phyloP scores from a whole-genome alignment of 2,797 vertebrate genomes.

The Spinus pinus region DNA sequence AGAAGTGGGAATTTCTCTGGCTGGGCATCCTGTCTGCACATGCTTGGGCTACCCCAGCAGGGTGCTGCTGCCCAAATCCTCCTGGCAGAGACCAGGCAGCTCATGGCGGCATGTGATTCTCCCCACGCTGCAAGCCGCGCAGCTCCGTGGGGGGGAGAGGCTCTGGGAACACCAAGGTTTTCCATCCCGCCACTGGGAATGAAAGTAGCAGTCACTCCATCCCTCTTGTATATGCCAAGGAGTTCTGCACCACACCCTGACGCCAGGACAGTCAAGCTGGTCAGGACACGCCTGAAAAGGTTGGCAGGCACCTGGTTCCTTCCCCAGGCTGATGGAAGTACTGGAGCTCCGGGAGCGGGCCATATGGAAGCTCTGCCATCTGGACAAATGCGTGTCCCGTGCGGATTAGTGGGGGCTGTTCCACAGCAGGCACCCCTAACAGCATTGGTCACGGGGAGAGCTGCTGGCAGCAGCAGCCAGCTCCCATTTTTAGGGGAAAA shows the following conservation, averaged over 20 bases:
- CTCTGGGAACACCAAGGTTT: fast-evolving
- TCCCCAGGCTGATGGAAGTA: background rate
- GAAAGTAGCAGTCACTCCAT: background rate
- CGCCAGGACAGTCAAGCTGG: background rate
- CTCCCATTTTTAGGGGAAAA: background rate
- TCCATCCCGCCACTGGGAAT: background rate
- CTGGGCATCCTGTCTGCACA: background rate
- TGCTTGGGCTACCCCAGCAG: background rate
- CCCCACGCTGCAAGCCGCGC: fast-evolving
- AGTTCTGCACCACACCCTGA: background rate
- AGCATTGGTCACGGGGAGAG: background rate
- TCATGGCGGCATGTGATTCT: background rate
- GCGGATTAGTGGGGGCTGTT: background rate
- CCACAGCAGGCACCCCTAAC: background rate
- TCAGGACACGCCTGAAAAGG: background rate
- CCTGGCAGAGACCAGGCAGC: background rate
- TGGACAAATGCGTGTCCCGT: fast-evolving
- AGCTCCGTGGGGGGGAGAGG: fast-evolving
- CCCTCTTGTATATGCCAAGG: fast-evolving
- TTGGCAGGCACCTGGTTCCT: background rate
- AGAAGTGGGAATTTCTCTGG: background rate
- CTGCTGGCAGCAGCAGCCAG: background rate
- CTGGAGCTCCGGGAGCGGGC: background rate
- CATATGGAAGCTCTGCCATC: background rate
- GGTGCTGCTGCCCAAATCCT: background rate